A percentile compares a stretch with the other conserved stretches of the same genome.
These are phyloP conservation scores for Drosophila mimetica DNA, from an alignment of 2,888 invertebrate genomes.

Conservation along the genomic window DNA sequence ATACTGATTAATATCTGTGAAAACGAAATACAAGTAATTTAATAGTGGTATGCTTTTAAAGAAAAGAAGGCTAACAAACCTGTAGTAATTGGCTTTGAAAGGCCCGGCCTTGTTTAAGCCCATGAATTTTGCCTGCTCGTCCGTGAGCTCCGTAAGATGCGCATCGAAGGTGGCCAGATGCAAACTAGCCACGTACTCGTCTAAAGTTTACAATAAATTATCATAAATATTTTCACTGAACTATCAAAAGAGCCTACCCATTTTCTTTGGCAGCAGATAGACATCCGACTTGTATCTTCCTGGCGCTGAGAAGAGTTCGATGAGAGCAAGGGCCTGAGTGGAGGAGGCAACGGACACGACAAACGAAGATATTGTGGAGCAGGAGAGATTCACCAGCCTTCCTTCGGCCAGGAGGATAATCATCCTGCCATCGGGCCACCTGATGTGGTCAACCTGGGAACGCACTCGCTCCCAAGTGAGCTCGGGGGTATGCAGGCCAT, in stretches of 20 bases:
- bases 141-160: slow-evolving; percentile 95
- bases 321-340: slow-evolving; percentile 97
- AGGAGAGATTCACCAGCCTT: slow-evolving; percentile 96
- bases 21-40: too few species aligned
- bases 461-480: slow-evolving; percentile 98
- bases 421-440: slow-evolving; percentile 98
- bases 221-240: not conserved
- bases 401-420: slow-evolving; percentile 97
- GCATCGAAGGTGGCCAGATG: slow-evolving; percentile 98
- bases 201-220: slow-evolving; percentile 84
- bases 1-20: slow-evolving; percentile 67
- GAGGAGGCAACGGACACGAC: slow-evolving; percentile 98
- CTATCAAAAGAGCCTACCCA: slow-evolving; percentile 87
- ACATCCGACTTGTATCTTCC: slow-evolving; percentile 98
- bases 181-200: slow-evolving; percentile 98
- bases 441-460: slow-evolving; percentile 98
- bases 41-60: not conserved
- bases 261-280: slow-evolving; percentile 97
- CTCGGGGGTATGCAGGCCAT: slow-evolving; percentile 95
- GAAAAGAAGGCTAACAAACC: slow-evolving; percentile 85
- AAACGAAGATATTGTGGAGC: slow-evolving; percentile 97
- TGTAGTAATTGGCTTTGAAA: slow-evolving; percentile 98
- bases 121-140: slow-evolving; percentile 98
- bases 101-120: slow-evolving; percentile 98
- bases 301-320: slow-evolving; percentile 96